Percentiles rank a stretch among this genome's conserved stretches.
These are phyloP conservation scores for Cotesia typhae DNA, from an alignment of 1,140 invertebrate genomes.

Conservation along the genomic window DNA sequence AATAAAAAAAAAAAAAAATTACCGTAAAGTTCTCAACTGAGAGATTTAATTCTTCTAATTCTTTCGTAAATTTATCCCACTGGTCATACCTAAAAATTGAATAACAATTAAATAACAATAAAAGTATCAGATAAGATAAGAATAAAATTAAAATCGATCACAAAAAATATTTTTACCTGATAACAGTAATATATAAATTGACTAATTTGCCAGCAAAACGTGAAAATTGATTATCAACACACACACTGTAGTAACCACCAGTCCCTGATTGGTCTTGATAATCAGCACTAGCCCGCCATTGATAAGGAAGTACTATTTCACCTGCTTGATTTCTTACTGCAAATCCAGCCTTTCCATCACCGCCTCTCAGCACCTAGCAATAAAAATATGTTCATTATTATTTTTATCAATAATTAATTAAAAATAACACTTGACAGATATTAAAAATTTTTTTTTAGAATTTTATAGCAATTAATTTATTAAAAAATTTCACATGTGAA, in stretches of 20 bases:
- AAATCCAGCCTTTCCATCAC: slow-evolving; percentile 92
- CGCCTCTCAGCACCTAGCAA: slow-evolving; percentile 81
- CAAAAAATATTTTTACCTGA: slow-evolving; percentile 67
- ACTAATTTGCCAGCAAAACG: slow-evolving; percentile 91
- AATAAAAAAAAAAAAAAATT: slow-evolving; percentile 50
- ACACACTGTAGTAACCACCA: slow-evolving; percentile 91
- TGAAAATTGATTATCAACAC: slow-evolving; percentile 95
- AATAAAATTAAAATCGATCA: no score
- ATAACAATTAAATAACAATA: slow-evolving; percentile 17
- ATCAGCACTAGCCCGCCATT: slow-evolving; percentile 86
- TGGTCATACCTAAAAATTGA: slow-evolving; percentile 77
- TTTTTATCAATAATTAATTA: no score
- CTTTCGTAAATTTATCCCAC: slow-evolving; percentile 91
- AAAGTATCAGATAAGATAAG: background rate
- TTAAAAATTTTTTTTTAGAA: no score
- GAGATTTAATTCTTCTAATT: slow-evolving; percentile 86
- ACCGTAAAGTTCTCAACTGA: slow-evolving; percentile 92
- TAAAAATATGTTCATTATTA: background rate
- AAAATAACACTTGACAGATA: no score
- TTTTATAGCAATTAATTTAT: no score
- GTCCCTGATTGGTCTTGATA: slow-evolving; percentile 83
- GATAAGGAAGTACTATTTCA: slow-evolving; percentile 86
- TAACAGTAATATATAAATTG: slow-evolving; percentile 92
- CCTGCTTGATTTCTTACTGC: slow-evolving; percentile 87
- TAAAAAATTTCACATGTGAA: no score